Evolutionary conservation across 2,113 vertebrate species (phyloP).

Genomic region (Cynoglossus semilaevis): DNA sequence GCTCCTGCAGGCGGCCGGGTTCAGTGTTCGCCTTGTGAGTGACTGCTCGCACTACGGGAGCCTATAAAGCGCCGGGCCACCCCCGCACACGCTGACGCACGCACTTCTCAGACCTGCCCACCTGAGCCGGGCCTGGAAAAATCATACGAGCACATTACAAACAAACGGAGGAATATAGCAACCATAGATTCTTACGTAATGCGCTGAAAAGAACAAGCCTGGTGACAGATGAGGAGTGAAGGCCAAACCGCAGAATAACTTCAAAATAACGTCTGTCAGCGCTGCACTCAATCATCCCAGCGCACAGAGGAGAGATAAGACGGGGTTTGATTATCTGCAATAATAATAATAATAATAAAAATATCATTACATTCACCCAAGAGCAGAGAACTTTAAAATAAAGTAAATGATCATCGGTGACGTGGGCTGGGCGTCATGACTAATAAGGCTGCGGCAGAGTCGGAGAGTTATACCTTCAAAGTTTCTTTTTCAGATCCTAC

Average conservation of each 20-base stretch:
- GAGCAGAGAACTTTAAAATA: too few relatives aligned
- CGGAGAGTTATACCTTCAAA: too few relatives aligned
- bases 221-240: constrained; percentile 34
- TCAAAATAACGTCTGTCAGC: constrained; percentile 14
- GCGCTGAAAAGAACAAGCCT: constrained; percentile 18
- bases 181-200: constrained; percentile 61
- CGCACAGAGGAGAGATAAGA: background rate
- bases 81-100: constrained; percentile 51
- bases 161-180: constrained; percentile 51
- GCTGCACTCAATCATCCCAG: constrained; percentile 6
- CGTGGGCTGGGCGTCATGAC: too few relatives aligned
- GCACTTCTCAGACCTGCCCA: constrained; percentile 32
- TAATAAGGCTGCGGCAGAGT: too few relatives aligned
- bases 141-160: constrained; percentile 34
- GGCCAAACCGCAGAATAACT: constrained; percentile 17
- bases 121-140: constrained; percentile 15
- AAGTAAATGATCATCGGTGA: too few relatives aligned
- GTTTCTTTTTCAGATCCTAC: too few relatives aligned
- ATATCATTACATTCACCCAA: background rate
- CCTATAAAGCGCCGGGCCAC: constrained; percentile 55
- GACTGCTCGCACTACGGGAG: constrained; percentile 43
- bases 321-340: constrained; percentile 5
- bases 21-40: constrained; percentile 51
- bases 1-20: constrained; percentile 34
- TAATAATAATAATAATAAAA: constrained; percentile 7